Evolutionary conservation across 2,113 vertebrate genomes (phyloP).

Genomic region (Ariopsis seemanni): DNA sequence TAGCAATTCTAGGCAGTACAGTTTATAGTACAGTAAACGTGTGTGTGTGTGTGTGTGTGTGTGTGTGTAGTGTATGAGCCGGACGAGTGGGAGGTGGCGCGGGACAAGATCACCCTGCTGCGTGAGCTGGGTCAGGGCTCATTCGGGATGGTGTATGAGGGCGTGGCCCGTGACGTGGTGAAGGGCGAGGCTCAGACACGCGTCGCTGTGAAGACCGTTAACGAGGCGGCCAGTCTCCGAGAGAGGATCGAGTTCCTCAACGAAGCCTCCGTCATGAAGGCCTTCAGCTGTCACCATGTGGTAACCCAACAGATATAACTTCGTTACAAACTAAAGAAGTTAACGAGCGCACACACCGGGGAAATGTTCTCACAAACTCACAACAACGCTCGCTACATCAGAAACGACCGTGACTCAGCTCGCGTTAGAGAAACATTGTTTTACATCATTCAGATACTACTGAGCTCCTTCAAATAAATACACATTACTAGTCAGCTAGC

Average conservation of each 20-base stretch:
- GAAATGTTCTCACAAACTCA: too few species aligned
- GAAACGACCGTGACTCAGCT: too few species aligned
- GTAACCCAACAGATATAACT: conserved; percentile 62
- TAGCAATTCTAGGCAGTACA: background rate
- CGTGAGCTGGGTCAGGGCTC: conserved; percentile 93
- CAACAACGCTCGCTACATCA: too few species aligned
- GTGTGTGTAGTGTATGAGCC: conserved; percentile 85
- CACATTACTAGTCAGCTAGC: too few species aligned
- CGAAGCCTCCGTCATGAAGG: conserved; percentile 97
- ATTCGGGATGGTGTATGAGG: conserved; percentile 97
- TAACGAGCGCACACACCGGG: background rate
- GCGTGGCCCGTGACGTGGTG: conserved; percentile 87
- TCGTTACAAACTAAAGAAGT: background rate
- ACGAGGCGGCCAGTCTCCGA: conserved; percentile 89
- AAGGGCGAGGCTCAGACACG: conserved; percentile 84
- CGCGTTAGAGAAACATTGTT: too few species aligned
- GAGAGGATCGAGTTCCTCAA: conserved; percentile 97
- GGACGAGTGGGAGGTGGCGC: conserved; percentile 92
- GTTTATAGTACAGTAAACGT: background rate
- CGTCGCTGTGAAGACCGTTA: conserved; percentile 94
- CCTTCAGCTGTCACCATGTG: conserved; percentile 97
- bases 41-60: conserved; percentile 16
- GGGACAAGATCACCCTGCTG: conserved; percentile 88
- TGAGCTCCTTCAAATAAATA: too few species aligned
- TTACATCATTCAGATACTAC: too few species aligned